Conservation (phyloP, 2,797 vertebrate species). For the Chloroceryle amazona region DNA sequence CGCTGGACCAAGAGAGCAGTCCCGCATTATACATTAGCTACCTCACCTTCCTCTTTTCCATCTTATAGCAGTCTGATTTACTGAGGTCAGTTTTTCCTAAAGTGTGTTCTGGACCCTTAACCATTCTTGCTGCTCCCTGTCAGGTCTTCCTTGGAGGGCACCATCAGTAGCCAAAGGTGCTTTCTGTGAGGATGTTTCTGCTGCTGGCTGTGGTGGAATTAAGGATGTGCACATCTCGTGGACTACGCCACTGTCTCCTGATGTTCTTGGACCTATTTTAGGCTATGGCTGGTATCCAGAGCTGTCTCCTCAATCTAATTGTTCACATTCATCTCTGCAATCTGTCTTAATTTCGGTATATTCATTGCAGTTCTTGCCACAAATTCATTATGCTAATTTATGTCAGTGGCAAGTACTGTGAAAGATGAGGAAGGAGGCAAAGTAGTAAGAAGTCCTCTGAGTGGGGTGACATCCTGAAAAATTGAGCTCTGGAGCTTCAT, state of each 20-base stretch:
- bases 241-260: background rate
- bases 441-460: background rate
- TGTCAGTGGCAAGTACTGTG: accelerated
- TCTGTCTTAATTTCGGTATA: background rate
- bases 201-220: background rate
- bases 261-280: background rate
- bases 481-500: background rate
- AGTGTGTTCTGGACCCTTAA: background rate
- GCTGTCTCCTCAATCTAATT: background rate
- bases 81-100: background rate
- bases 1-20: background rate
- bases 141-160: background rate
- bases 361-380: background rate
- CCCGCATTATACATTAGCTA: background rate
- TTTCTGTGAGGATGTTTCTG: background rate
- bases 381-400: background rate
- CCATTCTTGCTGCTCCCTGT: background rate
- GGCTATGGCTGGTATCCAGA: background rate
- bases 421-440: background rate
- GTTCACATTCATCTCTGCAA: background rate
- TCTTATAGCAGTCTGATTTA: background rate
- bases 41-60: background rate
- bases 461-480: background rate
- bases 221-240: accelerated
- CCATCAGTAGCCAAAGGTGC: background rate